Base-by-base conservation (phyloP, 2,888 invertebrate species). In the Leptogaster cylindrica region DNA sequence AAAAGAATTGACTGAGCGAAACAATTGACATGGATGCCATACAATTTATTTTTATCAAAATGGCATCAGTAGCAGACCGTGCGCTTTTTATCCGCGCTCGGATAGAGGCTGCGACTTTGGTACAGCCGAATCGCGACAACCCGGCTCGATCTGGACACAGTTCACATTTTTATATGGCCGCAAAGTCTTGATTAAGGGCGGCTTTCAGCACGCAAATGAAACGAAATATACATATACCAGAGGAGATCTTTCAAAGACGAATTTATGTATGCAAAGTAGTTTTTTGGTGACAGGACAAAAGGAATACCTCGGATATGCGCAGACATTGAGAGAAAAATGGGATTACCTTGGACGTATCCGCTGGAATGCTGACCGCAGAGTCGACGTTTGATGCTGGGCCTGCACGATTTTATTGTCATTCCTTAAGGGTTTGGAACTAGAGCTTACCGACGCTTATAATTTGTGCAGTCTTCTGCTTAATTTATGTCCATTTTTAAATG, bases 241-340 rank as follows among this genome's bases (percentile, higher is more conserved):
- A 36, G 16, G 25, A 33, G 18, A 51, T 39, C 39, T 39, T 18
- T n/a, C n/a, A n/a, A 52, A 78, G 77, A 77, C 77, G 78, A 77
- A 77, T 77, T 77, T 78, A 77, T 77, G 77, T 77, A 77, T 77
- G 77, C 77, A 77, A 77, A 77, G 73, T 75, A 77, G 72, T 73
- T 73, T 75, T 73, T 73, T 69, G 70, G 73, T 73, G 72, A 73
- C 73, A 73, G 72, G 70, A 73, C 73, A 73, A 73, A 73, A 70
- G 72, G 71, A 73, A 73, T 73, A 72, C 72, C 72, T 72, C 25
- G 27, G 36, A 41, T 52, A 52, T 41, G 51, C 41, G 65, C 18
- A 31, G 65, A 52, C 65, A 39, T 25, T 27, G 52, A 39, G 39
- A 65, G 65, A 65, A 65, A 65, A 65, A 65, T 65, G 50, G 65